Percentiles rank a stretch among this genome's conserved stretches.
Conservation (phyloP, 1,140 invertebrate genomes). For the Heterodera carotae region DNA sequence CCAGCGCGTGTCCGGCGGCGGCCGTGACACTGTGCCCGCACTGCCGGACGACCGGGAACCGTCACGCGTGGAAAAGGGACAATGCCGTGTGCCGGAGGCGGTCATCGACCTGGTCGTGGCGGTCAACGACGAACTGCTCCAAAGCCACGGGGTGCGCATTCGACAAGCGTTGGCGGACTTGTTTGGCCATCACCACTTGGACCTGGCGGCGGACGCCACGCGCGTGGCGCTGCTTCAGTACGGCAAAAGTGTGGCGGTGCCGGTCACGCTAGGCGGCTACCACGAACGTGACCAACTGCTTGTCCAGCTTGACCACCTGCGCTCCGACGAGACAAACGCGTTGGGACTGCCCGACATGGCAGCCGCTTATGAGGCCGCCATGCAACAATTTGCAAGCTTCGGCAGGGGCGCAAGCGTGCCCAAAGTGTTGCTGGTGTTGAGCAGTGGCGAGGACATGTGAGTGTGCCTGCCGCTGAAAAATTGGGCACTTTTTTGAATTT, state of each 20-base stretch:
- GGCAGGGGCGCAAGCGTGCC: constrained; percentile 29
- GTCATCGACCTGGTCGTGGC: constrained; percentile 40
- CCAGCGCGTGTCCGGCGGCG: neutral
- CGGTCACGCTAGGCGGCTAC: constrained; percentile 55
- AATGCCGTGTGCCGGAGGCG: constrained; percentile 34
- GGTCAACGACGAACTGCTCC: constrained; percentile 33
- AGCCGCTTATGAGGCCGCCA: constrained; percentile 35
- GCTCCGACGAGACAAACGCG: constrained; percentile 21
- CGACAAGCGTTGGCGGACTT: constrained; percentile 14
- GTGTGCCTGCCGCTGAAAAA: too few relatives aligned
- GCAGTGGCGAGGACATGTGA: constrained; percentile 48
- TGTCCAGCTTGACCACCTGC: constrained; percentile 12
- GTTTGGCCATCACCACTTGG: constrained; percentile 19
- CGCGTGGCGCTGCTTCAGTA: constrained; percentile 49
- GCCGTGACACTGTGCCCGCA: neutral
- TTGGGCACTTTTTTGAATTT: neutral
- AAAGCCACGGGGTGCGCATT: constrained; percentile 18
- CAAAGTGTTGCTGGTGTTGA: constrained; percentile 45
- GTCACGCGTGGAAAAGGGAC: neutral
- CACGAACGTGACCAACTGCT: constrained; percentile 44
- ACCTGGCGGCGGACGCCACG: constrained; percentile 42
- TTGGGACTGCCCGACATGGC: constrained; percentile 38
- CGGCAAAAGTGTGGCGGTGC: constrained; percentile 51
- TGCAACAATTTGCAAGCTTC: constrained; percentile 51
- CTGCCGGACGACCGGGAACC: constrained; percentile 15